Evolutionary conservation across 92 coral and sea anemone genomes (phyloP), one percentile per base, ranked within the genome.

Genomic region (Anthopleura xanthogrammica): DNA sequence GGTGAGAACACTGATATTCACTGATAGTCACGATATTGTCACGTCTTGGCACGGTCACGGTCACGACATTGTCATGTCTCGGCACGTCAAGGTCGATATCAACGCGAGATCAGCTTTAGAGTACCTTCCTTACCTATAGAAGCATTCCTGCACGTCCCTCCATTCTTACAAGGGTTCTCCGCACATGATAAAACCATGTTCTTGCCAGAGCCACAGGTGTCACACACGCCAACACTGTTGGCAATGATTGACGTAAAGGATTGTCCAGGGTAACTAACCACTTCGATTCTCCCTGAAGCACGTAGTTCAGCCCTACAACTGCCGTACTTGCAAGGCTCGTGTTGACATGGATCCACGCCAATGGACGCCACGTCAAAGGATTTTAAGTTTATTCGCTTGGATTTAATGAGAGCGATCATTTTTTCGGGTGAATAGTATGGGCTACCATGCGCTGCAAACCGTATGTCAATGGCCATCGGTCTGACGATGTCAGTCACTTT

Each of bases 391-490:
- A 65, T 86, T 13, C 98, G 78, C 77, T 80, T 86, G 76, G 86
- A 86, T 80, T 92, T 94, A 24, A 96, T 91, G 50, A 90, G 12
- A 20, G 97, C 93, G 39, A 90, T 78, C 86, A 96, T 76, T 72
- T 88, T 87, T 81, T 94, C 99, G 0, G 98, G 97, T n/a, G 92
- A 79, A 76, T 94, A 95, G 78, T 96, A 96, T 1, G 99, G 99
- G 71, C 99, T 96, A 0, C 99, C 99, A 80, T 96, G 99, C 16
- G 98, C 99, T 7, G 97, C 98, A 20, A 96, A 91, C 20, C 98
- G 89, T 19, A 95, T 91, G 85, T 95, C 98, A 23, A 93, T 80
- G 48, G 87, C 89, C 43, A 42, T n/a, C 1, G 73, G 73, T n/a
- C 54, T 68, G 14, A 72, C 77, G 11, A 72, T 75, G 77, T 87